phyloP scores from a whole-genome alignment of 2,797 vertebrate genomes.

The Leptodactylus fallax region DNA sequence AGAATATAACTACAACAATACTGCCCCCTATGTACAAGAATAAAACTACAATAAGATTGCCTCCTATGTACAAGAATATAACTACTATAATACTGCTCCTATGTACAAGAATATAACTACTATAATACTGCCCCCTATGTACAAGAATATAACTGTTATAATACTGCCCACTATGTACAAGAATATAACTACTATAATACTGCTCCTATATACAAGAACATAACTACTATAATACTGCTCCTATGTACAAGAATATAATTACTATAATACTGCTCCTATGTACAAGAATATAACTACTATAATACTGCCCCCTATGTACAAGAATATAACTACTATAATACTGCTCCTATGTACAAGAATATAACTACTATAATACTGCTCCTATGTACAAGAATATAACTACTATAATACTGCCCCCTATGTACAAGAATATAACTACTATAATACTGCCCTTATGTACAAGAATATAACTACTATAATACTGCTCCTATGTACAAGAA shows the following conservation, averaged over 20 bases:
- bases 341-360: too few relatives aligned
- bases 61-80: slow-evolving; percentile 1
- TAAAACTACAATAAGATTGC: background rate
- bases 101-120: slow-evolving; percentile 9
- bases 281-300: background rate
- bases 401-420: background rate
- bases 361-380: background rate
- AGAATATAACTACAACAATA: background rate
- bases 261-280: background rate
- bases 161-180: background rate
- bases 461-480: too few relatives aligned
- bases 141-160: slow-evolving; percentile 2
- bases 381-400: slow-evolving; percentile 1
- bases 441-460: too few relatives aligned
- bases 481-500: too few relatives aligned
- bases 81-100: slow-evolving; percentile 19
- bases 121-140: background rate
- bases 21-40: background rate
- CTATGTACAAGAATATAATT: background rate
- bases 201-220: too few relatives aligned
- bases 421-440: background rate
- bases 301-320: background rate
- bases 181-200: slow-evolving; percentile 6
- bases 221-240: background rate
- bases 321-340: background rate